Conservation (phyloP, 2,797 vertebrate genomes). For the Tenualosa thibaudeaui region DNA sequence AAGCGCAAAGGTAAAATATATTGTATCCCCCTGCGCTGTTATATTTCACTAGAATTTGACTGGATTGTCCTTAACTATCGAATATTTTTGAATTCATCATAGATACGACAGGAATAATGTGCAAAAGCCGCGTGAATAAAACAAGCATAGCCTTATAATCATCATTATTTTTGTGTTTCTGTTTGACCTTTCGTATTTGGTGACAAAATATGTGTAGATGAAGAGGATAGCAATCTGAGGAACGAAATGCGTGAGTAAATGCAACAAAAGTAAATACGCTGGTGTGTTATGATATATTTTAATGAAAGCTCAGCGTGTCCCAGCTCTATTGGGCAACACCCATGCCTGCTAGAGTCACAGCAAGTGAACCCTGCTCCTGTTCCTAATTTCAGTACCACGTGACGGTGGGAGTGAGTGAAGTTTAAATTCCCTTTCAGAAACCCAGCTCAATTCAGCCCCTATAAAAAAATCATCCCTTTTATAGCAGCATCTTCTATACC, state of each 20-base stretch:
- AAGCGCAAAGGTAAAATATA: neutral
- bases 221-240: neutral
- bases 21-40: neutral
- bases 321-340: constrained; percentile 39
- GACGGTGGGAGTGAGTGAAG: constrained; percentile 81
- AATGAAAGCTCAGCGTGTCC: neutral
- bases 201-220: neutral
- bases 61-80: neutral
- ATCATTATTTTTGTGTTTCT: neutral
- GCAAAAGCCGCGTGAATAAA: neutral
- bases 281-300: neutral
- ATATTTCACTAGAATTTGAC: neutral
- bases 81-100: neutral
- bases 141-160: neutral
- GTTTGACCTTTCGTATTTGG: neutral
- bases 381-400: constrained; percentile 82
- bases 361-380: constrained; percentile 75
- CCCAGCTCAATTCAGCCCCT: constrained; percentile 69
- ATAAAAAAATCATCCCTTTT: constrained; percentile 71
- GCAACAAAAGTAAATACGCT: neutral
- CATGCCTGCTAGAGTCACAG: constrained; percentile 51
- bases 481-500: constrained; percentile 64
- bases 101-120: neutral
- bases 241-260: neutral
- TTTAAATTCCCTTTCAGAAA: constrained; percentile 82